Evolutionary conservation across 2,888 invertebrate species (phyloP), one percentile per base, ranked within the genome.

Genomic region (Scelioninae gen. 2): DNA sequence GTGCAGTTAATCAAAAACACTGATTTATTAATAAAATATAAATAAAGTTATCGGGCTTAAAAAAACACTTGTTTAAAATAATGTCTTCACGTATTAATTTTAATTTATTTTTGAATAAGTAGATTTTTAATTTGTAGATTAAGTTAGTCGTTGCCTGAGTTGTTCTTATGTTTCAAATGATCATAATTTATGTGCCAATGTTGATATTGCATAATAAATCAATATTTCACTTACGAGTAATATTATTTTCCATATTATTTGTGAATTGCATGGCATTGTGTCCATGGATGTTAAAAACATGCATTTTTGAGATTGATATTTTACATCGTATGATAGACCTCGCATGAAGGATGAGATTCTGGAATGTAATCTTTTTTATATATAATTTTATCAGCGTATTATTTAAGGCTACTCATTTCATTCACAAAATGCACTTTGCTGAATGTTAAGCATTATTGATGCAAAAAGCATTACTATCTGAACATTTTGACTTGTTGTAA

Each of bases 331-430:
- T 31, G 16, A 46, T 31, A 64, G 33, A 57, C 53, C 72, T 65
- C 72, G 72, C 72, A 72, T 72, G 72, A 60, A 71, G 63, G 70
- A 37, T 65, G 57, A 72, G 72, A 72, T 65, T 72, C 72, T 72
- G 65, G 72, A 72, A 72, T 71, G 71, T 71, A 65, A 58, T 18
- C 35, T 15, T 19, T 10, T 39, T 6, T 4, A 18, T 25, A 31
- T 9, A 37, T 7, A 18, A 41, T 22, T 22, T 4, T 41, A 46
- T 41, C 13, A n/a, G 43, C 13, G 1, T 45, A 28, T 15, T 19
- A 11, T 25, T 39, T 45, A 7, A 18, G 13, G 25, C 13, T 18
- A 45, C 3, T 22, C 2, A 6, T 53, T 5, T 53, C 50, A 15
- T 1, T 19, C 5, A 5, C 60, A 33, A 55, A 28, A 4, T 19